phyloP scores from a whole-genome alignment of 2,113 vertebrate genomes.

The Callopanchax toddi region DNA sequence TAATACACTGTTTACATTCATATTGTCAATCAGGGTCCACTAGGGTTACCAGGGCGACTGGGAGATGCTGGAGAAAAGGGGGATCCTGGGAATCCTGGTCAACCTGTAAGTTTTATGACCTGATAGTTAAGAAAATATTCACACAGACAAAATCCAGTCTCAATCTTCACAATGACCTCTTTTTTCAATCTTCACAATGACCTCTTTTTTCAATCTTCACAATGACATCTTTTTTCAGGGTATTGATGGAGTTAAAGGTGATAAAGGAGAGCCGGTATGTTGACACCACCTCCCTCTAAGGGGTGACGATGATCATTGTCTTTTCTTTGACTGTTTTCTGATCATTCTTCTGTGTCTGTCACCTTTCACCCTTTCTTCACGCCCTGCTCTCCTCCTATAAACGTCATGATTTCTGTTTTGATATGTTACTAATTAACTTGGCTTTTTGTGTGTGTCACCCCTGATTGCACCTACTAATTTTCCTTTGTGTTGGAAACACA shows the following conservation, averaged over 20 bases:
- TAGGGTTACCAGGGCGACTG: conserved; percentile 84
- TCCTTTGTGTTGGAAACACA: conserved; percentile 30
- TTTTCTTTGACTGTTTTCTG: conserved; percentile 13
- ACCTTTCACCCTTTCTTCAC: conserved; percentile 21
- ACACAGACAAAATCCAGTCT: neutral
- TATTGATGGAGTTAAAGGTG: conserved; percentile 79
- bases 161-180: neutral
- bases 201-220: neutral
- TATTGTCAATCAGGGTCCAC: conserved; percentile 75
- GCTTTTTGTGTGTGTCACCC: conserved; percentile 42
- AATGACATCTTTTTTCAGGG: conserved; percentile 82
- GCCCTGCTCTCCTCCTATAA: conserved; percentile 22
- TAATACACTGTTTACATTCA: too few relatives aligned
- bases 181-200: neutral
- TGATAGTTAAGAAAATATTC: neutral
- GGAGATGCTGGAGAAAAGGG: conserved; percentile 85
- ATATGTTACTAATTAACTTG: conserved; percentile 56
- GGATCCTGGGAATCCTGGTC: conserved; percentile 77
- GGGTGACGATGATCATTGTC: conserved; percentile 17
- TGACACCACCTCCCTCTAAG: conserved; percentile 10
- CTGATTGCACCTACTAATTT: conserved; percentile 24
- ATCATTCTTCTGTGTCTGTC: conserved; percentile 38
- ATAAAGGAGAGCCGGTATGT: conserved; percentile 84
- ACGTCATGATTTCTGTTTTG: conserved; percentile 34
- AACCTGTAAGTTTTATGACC: conserved; percentile 50